Evolutionary conservation across 37 sponge, comb jelly and placozoan genomes (phyloP).

Genomic region (Diacarnus erythraeanus): DNA sequence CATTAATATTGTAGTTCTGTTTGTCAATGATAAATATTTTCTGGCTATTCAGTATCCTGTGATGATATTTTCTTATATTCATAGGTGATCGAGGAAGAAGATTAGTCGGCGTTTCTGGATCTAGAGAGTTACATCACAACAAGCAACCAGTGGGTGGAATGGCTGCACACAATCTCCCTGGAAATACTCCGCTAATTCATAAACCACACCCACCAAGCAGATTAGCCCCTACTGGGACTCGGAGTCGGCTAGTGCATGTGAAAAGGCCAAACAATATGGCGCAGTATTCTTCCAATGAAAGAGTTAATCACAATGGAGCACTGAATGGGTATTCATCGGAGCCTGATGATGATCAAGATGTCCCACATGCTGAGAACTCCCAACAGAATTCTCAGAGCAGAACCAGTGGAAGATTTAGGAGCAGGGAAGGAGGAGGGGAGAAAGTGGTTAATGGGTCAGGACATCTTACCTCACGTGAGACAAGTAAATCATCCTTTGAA

Average conservation of each 20-base stretch:
- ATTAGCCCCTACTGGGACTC: background rate
- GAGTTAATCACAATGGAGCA: background rate
- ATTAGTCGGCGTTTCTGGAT: background rate
- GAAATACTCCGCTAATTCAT: background rate
- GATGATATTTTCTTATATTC: too few species aligned
- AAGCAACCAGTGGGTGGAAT: background rate
- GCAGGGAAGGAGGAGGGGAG: background rate
- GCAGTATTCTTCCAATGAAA: background rate
- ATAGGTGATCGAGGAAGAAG: too few species aligned
- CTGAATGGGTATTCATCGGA: background rate
- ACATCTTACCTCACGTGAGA: background rate
- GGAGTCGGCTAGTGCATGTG: background rate
- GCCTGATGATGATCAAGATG: background rate
- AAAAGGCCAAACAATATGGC: background rate
- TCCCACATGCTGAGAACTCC: background rate
- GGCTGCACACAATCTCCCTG: constrained; percentile 4
- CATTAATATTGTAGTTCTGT: too few species aligned
- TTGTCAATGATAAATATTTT: too few species aligned
- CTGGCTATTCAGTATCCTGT: too few species aligned
- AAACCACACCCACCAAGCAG: constrained; percentile 18
- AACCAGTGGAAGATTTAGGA: background rate
- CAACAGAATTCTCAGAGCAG: background rate
- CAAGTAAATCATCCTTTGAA: background rate
- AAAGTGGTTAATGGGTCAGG: background rate
- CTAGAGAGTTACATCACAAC: background rate